These are phyloP conservation scores for Apteryx owenii DNA, from an alignment of 2,113 vertebrate species.

Conservation along the genomic window DNA sequence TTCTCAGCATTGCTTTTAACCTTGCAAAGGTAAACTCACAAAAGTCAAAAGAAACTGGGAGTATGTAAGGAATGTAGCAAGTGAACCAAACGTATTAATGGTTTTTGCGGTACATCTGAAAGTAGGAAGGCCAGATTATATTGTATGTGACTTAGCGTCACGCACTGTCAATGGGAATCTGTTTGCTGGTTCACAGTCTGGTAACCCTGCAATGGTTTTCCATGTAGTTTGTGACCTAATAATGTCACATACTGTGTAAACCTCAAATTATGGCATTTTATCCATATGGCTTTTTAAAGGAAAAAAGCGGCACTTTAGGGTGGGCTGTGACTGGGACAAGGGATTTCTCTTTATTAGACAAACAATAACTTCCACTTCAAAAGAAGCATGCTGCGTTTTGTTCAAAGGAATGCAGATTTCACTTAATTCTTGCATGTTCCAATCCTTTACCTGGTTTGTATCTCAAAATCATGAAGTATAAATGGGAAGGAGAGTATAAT, in stretches of 20 bases:
- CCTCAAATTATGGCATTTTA: neutral
- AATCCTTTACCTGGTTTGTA: neutral
- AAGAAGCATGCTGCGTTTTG: neutral
- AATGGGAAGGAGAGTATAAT: neutral
- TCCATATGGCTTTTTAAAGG: neutral
- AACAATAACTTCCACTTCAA: constrained; percentile 24
- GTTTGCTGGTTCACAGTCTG: neutral
- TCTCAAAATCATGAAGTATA: neutral
- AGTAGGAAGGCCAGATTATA: neutral
- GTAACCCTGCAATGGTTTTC: neutral
- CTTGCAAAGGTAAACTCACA: neutral
- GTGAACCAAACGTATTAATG: neutral
- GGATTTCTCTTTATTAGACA: neutral
- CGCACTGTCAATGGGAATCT: neutral
- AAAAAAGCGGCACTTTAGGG: neutral
- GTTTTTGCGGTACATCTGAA: neutral
- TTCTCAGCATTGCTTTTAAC: neutral
- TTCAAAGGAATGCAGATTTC: neutral
- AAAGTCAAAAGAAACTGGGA: neutral
- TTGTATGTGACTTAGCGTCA: neutral
- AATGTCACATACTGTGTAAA: neutral
- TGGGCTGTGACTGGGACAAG: constrained; percentile 31
- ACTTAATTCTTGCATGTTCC: neutral
- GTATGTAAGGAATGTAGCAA: neutral
- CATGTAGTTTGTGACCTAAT: neutral